phyloP scores from a whole-genome alignment of 2,888 invertebrate genomes.

The Coleophora deauratella region DNA sequence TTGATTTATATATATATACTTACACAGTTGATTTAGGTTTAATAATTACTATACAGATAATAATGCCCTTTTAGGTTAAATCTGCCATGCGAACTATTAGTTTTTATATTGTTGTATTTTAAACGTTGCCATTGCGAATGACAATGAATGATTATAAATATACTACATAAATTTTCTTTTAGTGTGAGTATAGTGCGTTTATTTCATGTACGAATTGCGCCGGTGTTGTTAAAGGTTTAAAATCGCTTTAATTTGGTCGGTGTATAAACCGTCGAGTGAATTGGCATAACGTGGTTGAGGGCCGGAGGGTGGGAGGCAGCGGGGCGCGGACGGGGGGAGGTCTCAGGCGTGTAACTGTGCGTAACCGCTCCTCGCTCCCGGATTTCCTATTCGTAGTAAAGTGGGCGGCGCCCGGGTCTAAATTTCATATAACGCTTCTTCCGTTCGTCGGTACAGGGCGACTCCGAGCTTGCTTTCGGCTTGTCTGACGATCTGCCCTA shows the following conservation, averaged over 20 bases:
- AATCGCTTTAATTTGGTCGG: conserved; percentile 68
- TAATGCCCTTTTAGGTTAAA: conserved; percentile 10
- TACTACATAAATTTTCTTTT: conserved; percentile 26
- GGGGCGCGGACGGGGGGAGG: conserved; percentile 38
- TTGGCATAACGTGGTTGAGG: conserved; percentile 60
- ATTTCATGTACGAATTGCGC: conserved; percentile 40
- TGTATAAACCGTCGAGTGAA: conserved; percentile 69
- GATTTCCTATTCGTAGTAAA: conserved; percentile 74
- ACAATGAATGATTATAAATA: conserved; percentile 23
- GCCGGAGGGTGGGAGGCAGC: conserved; percentile 47
- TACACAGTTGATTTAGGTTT: conserved; percentile 35
- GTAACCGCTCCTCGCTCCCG: conserved; percentile 72
- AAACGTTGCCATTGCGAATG: conserved; percentile 32
- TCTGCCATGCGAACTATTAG: conserved; percentile 32
- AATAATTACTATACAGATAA: conserved; percentile 12
- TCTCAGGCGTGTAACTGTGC: conserved; percentile 70
- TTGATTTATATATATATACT: too few species aligned
- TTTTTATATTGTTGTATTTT: conserved; percentile 10
- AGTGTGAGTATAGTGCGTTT: conserved; percentile 34
- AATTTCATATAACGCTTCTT: conserved; percentile 68
- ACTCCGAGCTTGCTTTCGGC: conserved; percentile 61
- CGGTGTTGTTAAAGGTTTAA: conserved; percentile 58
- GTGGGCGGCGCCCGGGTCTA: conserved; percentile 66
- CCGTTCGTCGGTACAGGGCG: conserved; percentile 59
- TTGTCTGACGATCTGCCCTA: conserved; percentile 69